Base-by-base conservation (phyloP, 2,113 vertebrate species). In the Rhea americana region DNA sequence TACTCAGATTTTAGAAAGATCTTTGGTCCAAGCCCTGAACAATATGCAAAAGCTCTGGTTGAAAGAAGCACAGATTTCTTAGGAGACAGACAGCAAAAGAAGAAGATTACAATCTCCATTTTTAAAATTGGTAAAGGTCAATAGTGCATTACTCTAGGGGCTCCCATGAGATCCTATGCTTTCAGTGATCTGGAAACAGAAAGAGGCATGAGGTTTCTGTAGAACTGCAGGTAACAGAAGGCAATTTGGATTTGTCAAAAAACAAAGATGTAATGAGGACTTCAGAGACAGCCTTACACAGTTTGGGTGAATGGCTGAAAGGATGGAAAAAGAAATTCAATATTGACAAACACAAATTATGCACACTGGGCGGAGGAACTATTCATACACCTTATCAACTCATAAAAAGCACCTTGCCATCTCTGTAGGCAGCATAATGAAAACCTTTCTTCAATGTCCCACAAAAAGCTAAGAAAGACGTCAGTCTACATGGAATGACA, bases 121-220 rank as follows among this genome's bases (percentile, higher is more conserved):
- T 56, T 87, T 80, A 30, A 11, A 75, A 67, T 30, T 3, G 5
- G 39, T 53, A 15, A 77, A 77, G 6, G 5, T 24, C 77, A 58
- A 41, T 10, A 22, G 9, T 32, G 1, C 43, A 11, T 2, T 73
- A 13, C 26, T 5, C 2, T 72, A n/a, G 17, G 1, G 4, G 22
- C 3, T 82, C 26, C 12, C 56, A 30, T 17, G 25, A 83, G 8
- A 45, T 19, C 7, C 5, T 51, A 3, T 37, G 10, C 3, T 58
- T 85, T 58, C 21, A 77, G 8, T 4, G 2, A 5, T 70, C 30
- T 81, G n/a, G 18, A 88, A 93, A 51, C 2, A 56, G 26, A 50
- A 48, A 25, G 1, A 71, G 2, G 16, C 3, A 5, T 17, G 16
- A 81, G 25, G 35, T 41, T 71, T 70, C 12, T 58, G 58, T 6